Conservation (phyloP, 2,797 vertebrate species). For the Sebastolobus alascanus region DNA sequence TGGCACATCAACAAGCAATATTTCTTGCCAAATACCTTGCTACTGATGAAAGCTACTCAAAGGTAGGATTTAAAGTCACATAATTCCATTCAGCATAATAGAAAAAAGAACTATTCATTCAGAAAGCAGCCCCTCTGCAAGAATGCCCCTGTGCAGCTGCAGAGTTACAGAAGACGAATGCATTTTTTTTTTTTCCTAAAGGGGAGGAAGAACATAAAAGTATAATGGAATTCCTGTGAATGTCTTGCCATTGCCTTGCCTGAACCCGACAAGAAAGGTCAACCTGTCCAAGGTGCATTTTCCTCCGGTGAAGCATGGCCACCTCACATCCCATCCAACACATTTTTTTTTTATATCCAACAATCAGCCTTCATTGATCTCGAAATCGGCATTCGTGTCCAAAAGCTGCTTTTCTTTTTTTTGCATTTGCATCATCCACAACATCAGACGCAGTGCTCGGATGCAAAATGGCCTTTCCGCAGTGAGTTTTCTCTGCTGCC, state of each 20-base stretch:
- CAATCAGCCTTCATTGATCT: conserved; percentile 31
- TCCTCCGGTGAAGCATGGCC: conserved; percentile 35
- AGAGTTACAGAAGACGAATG: conserved; percentile 22
- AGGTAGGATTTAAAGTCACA: conserved; percentile 21
- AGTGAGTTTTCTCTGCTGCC: conserved; percentile 32
- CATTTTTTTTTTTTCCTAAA: conserved; percentile 19
- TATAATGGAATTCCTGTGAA: conserved; percentile 37
- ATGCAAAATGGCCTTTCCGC: conserved; percentile 26
- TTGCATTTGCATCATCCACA: conserved; percentile 18
- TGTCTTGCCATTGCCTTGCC: conserved; percentile 28
- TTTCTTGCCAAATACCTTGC: conserved; percentile 14
- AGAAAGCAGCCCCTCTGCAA: conserved; percentile 2
- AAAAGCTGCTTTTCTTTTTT: conserved; percentile 15
- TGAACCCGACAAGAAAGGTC: conserved; percentile 59
- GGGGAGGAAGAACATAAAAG: conserved; percentile 26
- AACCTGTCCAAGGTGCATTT: conserved; percentile 48
- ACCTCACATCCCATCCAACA: conserved; percentile 4
- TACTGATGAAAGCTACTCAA: conserved; percentile 27
- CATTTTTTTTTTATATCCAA: conserved; percentile 13
- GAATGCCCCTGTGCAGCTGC: conserved; percentile 6
- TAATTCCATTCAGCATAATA: conserved; percentile 40
- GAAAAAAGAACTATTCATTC: conserved; percentile 18
- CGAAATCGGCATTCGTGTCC: conserved; percentile 20
- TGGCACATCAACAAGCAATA: conserved; percentile 31
- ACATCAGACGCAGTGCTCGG: conserved; percentile 3